phyloP scores from a whole-genome alignment of 2,113 vertebrate species.

The Dicerorhinus sumatrensis region DNA sequence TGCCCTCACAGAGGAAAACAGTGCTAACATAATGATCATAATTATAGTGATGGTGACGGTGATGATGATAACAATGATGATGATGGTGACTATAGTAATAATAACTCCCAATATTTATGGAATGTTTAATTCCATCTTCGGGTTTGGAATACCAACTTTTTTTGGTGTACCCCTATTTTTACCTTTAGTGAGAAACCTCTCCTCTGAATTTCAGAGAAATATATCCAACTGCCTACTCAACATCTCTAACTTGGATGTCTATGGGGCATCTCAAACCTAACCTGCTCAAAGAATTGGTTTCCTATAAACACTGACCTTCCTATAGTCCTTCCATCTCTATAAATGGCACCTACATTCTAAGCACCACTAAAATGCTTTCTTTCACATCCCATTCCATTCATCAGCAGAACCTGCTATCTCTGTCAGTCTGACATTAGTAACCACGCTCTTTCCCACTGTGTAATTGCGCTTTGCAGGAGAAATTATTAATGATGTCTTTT shows the following conservation, averaged over 20 bases:
- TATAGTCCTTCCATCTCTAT: not conserved
- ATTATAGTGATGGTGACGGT: too few species aligned
- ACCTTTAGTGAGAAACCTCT: not conserved
- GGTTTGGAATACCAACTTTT: not conserved
- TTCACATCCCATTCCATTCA: not conserved
- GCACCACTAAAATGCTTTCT: not conserved
- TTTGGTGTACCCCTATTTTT: not conserved
- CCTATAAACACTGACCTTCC: not conserved
- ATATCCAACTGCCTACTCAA: not conserved
- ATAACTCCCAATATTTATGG: not conserved
- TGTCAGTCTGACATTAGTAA: not conserved
- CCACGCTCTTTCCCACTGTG: not conserved
- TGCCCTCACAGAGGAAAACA: not conserved
- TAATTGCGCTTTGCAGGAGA: not conserved
- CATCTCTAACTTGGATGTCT: not conserved
- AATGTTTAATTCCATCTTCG: not conserved
- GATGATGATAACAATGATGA: too few species aligned
- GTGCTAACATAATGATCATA: not conserved
- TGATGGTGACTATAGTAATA: not conserved
- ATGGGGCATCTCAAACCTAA: not conserved
- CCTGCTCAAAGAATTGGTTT: not conserved
- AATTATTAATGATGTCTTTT: not conserved
- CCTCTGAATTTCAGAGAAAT: not conserved
- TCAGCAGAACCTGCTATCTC: not conserved
- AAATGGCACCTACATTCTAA: not conserved